These are phyloP conservation scores for Sinohyriopsis cumingii DNA, from an alignment of 2,888 invertebrate genomes.

Conservation along the genomic window DNA sequence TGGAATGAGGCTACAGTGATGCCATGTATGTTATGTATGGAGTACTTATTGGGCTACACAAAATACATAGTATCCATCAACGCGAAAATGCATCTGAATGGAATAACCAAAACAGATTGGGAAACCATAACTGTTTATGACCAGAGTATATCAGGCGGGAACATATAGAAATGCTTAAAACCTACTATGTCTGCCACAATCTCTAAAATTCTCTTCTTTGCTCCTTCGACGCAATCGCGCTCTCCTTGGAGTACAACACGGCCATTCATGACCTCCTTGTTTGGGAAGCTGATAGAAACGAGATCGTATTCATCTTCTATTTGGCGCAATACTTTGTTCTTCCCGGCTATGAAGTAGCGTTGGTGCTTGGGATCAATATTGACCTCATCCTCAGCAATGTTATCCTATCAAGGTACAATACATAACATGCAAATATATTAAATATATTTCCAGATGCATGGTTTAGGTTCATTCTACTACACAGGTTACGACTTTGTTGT, in stretches of 20 bases:
- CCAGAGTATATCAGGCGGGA: too few relatives aligned
- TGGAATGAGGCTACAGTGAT: too few relatives aligned
- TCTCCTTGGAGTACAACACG: slow-evolving; percentile 77
- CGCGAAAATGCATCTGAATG: too few relatives aligned
- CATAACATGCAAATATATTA: neutral
- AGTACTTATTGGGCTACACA: too few relatives aligned
- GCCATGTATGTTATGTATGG: too few relatives aligned
- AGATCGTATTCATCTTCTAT: slow-evolving; percentile 96
- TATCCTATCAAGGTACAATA: slow-evolving; percentile 77
- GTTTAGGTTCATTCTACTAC: too few relatives aligned
- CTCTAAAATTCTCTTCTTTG: slow-evolving; percentile 89
- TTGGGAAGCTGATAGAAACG: slow-evolving; percentile 95
- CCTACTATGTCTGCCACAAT: slow-evolving; percentile 85
- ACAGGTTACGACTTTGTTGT: too few relatives aligned
- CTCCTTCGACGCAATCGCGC: slow-evolving; percentile 95
- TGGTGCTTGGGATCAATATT: slow-evolving; percentile 92
- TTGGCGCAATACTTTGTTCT: slow-evolving; percentile 91
- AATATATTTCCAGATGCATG: neutral
- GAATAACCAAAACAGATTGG: too few relatives aligned
- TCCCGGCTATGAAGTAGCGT: slow-evolving; percentile 92
- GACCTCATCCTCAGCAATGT: slow-evolving; percentile 90
- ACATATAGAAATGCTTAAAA: neutral
- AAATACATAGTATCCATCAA: too few relatives aligned
- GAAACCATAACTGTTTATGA: too few relatives aligned
- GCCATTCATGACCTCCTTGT: slow-evolving; percentile 79